phyloP scores from a whole-genome alignment of 2,113 vertebrate genomes.

The Beaufortia kweichowensis region DNA sequence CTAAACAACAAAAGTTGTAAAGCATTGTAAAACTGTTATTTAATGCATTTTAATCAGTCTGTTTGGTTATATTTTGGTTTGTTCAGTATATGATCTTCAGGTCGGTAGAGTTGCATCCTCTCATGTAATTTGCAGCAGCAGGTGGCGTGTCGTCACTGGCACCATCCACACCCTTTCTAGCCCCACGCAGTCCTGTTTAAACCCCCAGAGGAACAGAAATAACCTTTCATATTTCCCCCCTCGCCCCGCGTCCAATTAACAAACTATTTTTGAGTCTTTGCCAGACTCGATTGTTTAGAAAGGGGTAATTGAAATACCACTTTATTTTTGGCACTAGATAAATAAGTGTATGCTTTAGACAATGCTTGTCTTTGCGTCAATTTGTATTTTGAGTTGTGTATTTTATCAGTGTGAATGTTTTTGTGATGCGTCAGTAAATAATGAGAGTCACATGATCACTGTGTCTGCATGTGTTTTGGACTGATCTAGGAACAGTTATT shows the following conservation, averaged over 20 bases:
- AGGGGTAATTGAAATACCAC: slow-evolving; percentile 60
- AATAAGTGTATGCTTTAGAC: slow-evolving; percentile 11
- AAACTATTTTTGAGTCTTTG: slow-evolving; percentile 60
- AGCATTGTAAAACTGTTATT: no score
- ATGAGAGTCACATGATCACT: not conserved
- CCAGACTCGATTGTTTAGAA: slow-evolving; percentile 58
- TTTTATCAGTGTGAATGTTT: not conserved
- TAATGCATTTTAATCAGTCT: no score
- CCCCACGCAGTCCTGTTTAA: slow-evolving; percentile 56
- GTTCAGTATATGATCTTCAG: not conserved
- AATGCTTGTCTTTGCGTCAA: not conserved
- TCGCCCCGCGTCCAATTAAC: slow-evolving; percentile 62
- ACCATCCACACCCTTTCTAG: slow-evolving; percentile 55
- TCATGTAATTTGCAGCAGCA: slow-evolving; percentile 64
- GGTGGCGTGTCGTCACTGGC: slow-evolving; percentile 64
- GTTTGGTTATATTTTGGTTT: no score
- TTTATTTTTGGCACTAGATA: slow-evolving; percentile 42
- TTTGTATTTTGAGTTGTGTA: not conserved
- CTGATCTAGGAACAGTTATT: not conserved
- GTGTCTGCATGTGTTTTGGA: not conserved
- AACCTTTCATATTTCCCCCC: slow-evolving; percentile 60
- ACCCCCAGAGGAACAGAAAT: slow-evolving; percentile 60
- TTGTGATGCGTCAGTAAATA: not conserved
- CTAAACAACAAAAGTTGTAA: no score
- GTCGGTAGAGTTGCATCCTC: slow-evolving; percentile 47